phyloP scores from a whole-genome alignment of 2,888 invertebrate species.

The Rhimphoctona megacephalus region DNA sequence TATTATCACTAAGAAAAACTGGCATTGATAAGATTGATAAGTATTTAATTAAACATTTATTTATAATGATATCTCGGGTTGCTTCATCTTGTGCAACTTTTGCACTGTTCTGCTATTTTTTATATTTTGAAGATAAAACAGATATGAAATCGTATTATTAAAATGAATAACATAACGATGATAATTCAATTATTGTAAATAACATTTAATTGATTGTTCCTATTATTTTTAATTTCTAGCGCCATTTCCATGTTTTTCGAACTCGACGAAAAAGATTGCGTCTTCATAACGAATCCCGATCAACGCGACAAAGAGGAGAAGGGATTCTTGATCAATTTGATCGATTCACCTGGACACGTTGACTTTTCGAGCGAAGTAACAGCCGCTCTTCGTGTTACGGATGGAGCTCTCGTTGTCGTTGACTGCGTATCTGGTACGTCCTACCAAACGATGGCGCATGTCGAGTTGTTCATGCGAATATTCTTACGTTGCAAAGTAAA shows the following conservation, averaged over 20 bases:
- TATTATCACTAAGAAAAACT: no score
- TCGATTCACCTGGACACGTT: constrained; percentile 99
- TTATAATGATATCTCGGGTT: not conserved
- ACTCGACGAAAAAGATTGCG: constrained; percentile 96
- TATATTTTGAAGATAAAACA: not conserved
- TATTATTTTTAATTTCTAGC: constrained; percentile 86
- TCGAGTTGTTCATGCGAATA: constrained; percentile 64
- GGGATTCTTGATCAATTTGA: constrained; percentile 99
- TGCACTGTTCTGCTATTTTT: not conserved
- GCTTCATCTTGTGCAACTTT: not conserved
- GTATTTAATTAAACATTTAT: no score
- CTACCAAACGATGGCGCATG: constrained; percentile 68
- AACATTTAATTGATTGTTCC: not conserved
- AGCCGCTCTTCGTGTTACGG: constrained; percentile 99
- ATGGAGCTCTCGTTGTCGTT: constrained; percentile 99
- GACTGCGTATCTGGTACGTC: constrained; percentile 98
- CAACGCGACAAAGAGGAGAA: constrained; percentile 95
- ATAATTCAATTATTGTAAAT: not conserved
- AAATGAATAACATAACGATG: not conserved
- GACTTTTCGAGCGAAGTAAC: constrained; percentile 99
- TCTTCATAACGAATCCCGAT: constrained; percentile 95
- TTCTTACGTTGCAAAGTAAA: constrained; percentile 67
- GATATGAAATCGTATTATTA: not conserved
- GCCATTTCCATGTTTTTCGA: constrained; percentile 99
- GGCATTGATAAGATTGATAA: no score